phyloP scores from a whole-genome alignment of 2,113 vertebrate genomes.

The Alligator mississippiensis region DNA sequence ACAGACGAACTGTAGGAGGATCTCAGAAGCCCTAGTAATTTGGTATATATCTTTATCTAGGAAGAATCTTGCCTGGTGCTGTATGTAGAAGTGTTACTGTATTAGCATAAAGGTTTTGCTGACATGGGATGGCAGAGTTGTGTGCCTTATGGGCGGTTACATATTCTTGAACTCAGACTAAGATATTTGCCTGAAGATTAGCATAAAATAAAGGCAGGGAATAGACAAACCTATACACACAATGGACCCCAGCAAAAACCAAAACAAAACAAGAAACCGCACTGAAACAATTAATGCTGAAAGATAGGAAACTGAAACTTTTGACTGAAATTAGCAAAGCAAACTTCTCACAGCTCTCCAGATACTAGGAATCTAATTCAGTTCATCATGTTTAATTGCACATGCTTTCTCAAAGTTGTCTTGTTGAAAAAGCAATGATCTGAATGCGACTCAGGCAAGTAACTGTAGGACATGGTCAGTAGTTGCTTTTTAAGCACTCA shows the following conservation, averaged over 20 bases:
- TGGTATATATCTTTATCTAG: not conserved
- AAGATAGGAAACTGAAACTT: not conserved
- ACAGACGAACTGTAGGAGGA: not conserved
- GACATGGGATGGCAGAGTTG: accelerated
- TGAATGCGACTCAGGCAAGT: not conserved
- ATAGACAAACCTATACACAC: not conserved
- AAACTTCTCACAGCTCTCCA: not conserved
- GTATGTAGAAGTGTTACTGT: not conserved
- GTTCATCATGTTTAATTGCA: not conserved
- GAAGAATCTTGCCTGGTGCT: not conserved
- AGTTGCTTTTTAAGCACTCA: not conserved
- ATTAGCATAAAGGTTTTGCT: not conserved
- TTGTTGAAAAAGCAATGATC: not conserved
- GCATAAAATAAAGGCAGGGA: not conserved
- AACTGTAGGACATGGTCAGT: not conserved
- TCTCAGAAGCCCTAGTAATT: not conserved
- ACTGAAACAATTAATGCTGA: accelerated
- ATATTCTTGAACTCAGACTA: not conserved
- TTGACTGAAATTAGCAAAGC: not conserved
- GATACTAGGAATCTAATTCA: not conserved
- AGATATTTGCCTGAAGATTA: not conserved
- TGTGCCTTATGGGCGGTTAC: accelerated
- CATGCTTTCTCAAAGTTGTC: not conserved
- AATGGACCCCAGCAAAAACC: accelerated
- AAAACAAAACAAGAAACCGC: not conserved